phyloP scores from a whole-genome alignment of 2,888 invertebrate species.

The Magallana nippona region DNA sequence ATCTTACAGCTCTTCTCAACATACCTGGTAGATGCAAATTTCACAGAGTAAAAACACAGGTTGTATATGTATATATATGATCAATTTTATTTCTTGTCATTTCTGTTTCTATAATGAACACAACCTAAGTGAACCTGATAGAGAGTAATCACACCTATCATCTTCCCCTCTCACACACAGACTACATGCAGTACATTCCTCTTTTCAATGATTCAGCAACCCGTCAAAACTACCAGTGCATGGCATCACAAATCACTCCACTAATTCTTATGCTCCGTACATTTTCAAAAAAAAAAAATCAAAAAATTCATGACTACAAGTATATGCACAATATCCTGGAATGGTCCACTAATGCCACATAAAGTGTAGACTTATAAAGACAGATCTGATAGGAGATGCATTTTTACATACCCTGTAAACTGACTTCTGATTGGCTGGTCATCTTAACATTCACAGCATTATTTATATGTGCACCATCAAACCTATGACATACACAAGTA shows the following conservation, averaged over 20 bases:
- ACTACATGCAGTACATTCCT: constrained; percentile 4
- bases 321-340: constrained; percentile 22
- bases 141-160: background rate
- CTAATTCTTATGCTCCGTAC: background rate
- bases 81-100: constrained; percentile 30
- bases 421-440: constrained; percentile 17
- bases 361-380: background rate
- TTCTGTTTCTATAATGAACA: constrained; percentile 33
- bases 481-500: background rate
- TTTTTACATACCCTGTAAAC: background rate
- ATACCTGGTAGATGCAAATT: too few relatives aligned
- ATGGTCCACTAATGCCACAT: constrained; percentile 24
- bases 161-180: background rate
- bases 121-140: constrained; percentile 35
- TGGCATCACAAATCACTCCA: constrained; percentile 2
- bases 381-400: background rate
- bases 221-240: background rate
- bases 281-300: background rate
- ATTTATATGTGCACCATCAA: background rate
- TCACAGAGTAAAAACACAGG: background rate
- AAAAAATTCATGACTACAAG: background rate
- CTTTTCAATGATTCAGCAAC: background rate
- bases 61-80: background rate
- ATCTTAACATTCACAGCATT: background rate
- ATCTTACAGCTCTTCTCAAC: background rate